phyloP scores from a whole-genome alignment of 2,797 vertebrate species.

The Xenopus petersii region DNA sequence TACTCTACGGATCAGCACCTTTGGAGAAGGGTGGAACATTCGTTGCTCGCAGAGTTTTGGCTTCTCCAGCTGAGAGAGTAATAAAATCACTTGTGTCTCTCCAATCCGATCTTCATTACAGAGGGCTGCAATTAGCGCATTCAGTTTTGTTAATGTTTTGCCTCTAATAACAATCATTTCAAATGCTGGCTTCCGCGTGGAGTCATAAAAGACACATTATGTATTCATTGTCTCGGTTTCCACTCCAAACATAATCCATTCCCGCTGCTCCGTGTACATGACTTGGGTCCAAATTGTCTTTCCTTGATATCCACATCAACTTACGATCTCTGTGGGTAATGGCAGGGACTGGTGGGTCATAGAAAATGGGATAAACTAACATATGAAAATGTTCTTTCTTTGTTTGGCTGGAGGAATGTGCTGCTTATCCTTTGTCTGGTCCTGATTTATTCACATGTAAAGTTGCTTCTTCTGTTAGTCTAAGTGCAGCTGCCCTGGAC shows the following conservation, averaged over 20 bases:
- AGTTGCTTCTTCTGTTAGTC: neutral
- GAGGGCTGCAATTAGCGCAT: slow-evolving; percentile 24
- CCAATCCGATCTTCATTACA: slow-evolving; percentile 15
- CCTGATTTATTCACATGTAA: neutral
- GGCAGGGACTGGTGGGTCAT: neutral
- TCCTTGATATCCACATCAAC: no score
- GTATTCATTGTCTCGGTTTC: slow-evolving; percentile 5
- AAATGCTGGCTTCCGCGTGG: slow-evolving; percentile 12
- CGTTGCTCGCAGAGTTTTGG: neutral
- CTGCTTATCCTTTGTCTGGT: no score
- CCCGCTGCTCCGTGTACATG: slow-evolving; percentile 1
- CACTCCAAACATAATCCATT: slow-evolving; percentile 5
- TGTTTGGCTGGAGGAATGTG: neutral
- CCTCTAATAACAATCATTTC: slow-evolving; percentile 21
- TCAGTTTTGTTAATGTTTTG: slow-evolving; percentile 31
- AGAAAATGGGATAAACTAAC: neutral
- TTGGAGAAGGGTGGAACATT: neutral
- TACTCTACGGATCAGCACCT: neutral
- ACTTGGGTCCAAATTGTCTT: slow-evolving; percentile 2
- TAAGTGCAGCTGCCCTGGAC: slow-evolving; percentile 15
- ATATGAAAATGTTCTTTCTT: neutral
- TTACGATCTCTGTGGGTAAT: no score
- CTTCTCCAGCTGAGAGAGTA: neutral
- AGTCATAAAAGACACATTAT: slow-evolving; percentile 24
- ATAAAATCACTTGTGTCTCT: slow-evolving; percentile 7